phyloP scores from a whole-genome alignment of 2,888 invertebrate genomes.

The Aporophyla lueneburgensis region DNA sequence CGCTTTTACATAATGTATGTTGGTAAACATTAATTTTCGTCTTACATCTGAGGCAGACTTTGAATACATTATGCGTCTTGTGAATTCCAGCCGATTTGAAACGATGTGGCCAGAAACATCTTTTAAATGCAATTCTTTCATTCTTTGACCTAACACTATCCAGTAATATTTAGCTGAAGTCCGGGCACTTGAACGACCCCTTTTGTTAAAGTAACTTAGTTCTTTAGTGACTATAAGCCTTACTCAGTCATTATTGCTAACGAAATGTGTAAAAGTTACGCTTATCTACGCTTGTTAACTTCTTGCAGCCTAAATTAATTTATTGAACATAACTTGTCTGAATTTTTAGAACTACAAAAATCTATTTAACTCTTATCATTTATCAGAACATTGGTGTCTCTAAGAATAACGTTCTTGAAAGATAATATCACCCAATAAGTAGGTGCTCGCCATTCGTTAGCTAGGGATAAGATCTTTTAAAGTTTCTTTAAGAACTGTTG shows the following conservation, averaged over 20 bases:
- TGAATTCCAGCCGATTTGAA: not conserved
- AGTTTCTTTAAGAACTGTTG: conserved; percentile 64
- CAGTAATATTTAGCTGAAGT: not conserved
- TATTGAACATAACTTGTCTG: not conserved
- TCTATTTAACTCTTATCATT: conserved; percentile 42
- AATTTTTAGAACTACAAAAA: conserved; percentile 12
- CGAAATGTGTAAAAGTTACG: not conserved
- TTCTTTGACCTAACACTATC: not conserved
- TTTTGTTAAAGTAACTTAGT: not conserved
- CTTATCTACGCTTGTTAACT: conserved; percentile 6
- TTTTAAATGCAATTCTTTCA: not conserved
- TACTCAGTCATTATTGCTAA: not conserved
- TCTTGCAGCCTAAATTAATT: not conserved
- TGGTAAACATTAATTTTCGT: conserved; percentile 17
- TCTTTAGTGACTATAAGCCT: not conserved
- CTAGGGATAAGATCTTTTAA: conserved; percentile 58
- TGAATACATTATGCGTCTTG: not conserved
- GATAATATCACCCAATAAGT: conserved; percentile 59
- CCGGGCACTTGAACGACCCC: not conserved
- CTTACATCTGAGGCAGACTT: not conserved
- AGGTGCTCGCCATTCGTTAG: conserved; percentile 48
- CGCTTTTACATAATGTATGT: conserved; percentile 39
- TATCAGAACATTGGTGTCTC: conserved; percentile 18
- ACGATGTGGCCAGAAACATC: not conserved
- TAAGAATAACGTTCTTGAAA: conserved; percentile 43